phyloP scores from a whole-genome alignment of 2,113 vertebrate genomes.

The Bagarius yarrelli region DNA sequence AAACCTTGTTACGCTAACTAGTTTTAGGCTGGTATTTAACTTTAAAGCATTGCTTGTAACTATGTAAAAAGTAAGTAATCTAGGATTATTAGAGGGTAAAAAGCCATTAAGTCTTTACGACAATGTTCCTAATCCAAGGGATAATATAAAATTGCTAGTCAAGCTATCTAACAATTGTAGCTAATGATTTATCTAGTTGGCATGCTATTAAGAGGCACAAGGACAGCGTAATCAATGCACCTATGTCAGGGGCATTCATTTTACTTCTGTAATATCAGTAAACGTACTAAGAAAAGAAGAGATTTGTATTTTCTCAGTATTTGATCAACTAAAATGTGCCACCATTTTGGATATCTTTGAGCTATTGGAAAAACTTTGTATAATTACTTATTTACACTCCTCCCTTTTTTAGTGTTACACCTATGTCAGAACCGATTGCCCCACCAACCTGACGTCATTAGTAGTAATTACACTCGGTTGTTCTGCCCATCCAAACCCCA shows the following conservation, averaged over 20 bases:
- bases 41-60: too few relatives aligned
- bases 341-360: neutral
- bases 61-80: too few relatives aligned
- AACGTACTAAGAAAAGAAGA: neutral
- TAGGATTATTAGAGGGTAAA: too few relatives aligned
- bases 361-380: neutral
- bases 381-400: neutral
- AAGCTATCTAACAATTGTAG: neutral
- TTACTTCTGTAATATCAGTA: neutral
- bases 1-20: too few relatives aligned
- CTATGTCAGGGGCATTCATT: neutral
- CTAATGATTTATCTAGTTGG: neutral
- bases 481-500: neutral
- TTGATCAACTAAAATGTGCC: neutral
- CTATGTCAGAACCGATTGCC: neutral
- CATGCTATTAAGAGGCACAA: neutral
- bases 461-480: neutral
- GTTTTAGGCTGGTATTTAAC: too few relatives aligned
- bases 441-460: neutral
- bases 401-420: neutral
- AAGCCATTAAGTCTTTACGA: too few relatives aligned
- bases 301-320: neutral
- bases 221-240: neutral
- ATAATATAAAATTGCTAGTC: too few relatives aligned
- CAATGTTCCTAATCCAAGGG: too few relatives aligned